Conservation (phyloP, 2,797 vertebrate genomes). For the Cuculus canorus region DNA sequence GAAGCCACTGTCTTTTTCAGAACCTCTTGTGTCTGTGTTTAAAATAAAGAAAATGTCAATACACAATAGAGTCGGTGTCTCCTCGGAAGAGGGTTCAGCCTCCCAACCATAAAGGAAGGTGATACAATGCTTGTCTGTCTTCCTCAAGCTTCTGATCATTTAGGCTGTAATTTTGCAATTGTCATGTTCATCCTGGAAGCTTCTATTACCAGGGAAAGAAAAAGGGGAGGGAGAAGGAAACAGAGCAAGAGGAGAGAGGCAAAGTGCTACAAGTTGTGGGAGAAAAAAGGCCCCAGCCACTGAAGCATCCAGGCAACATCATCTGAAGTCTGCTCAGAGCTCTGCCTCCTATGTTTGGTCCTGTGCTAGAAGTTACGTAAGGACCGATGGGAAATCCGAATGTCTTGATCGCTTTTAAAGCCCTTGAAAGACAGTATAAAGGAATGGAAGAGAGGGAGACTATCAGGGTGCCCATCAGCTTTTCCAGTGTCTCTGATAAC, state of each 20-base stretch:
- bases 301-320: background rate
- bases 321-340: slow-evolving; percentile 9
- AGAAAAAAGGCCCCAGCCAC: background rate
- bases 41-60: background rate
- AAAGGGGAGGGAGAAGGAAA: background rate
- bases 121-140: background rate
- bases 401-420: background rate
- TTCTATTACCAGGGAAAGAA: background rate
- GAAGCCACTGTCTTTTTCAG: background rate
- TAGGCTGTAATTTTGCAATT: background rate
- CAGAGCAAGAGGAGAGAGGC: background rate
- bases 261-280: slow-evolving; percentile 1
- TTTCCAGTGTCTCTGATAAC: background rate
- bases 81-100: background rate
- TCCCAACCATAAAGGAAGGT: background rate
- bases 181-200: background rate
- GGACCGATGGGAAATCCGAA: background rate
- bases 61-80: background rate
- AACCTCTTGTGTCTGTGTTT: background rate
- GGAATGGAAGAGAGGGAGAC: background rate
- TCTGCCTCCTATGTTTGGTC: slow-evolving; percentile 1
- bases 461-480: background rate
- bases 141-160: background rate
- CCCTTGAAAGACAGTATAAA: slow-evolving; percentile 15
- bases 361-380: background rate